Evolutionary conservation across 1,140 invertebrate species (phyloP).

Genomic region (Atopsyche davidsoni): DNA sequence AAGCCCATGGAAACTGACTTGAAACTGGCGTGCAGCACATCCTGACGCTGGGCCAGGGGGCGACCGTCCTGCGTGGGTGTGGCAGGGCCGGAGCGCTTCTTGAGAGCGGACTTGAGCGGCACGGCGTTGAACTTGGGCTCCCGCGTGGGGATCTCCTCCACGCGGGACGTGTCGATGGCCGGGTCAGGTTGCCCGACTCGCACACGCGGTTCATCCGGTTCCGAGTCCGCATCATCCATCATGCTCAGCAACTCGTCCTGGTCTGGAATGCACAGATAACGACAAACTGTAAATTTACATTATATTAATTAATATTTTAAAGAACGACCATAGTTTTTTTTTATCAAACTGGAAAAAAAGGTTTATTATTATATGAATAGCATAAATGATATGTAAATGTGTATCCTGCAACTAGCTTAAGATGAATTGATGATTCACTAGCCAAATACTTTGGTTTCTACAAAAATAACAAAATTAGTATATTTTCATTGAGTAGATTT

Average conservation of each 20-base stretch:
- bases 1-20: too few species aligned
- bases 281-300: neutral
- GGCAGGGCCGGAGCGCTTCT: slow-evolving; percentile 65
- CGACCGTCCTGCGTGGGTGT: slow-evolving; percentile 68
- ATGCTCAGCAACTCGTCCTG: slow-evolving; percentile 26
- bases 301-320: neutral
- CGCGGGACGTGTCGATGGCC: slow-evolving; percentile 67
- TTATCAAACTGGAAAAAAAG: neutral
- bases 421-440: too few species aligned
- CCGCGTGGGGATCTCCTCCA: slow-evolving; percentile 86
- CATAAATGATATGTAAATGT: too few species aligned
- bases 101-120: slow-evolving; percentile 86
- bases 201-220: slow-evolving; percentile 53
- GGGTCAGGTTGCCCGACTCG: slow-evolving; percentile 55
- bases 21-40: slow-evolving; percentile 53
- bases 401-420: too few species aligned
- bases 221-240: slow-evolving; percentile 32
- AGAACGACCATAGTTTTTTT: too few species aligned
- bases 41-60: slow-evolving; percentile 56
- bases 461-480: too few species aligned
- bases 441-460: too few species aligned
- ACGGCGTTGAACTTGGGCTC: slow-evolving; percentile 82
- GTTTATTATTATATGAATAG: neutral
- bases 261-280: slow-evolving; percentile 16
- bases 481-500: too few species aligned